Evolutionary conservation across 2,113 vertebrate species (phyloP).

Genomic region (Typhlomys cinereus): DNA sequence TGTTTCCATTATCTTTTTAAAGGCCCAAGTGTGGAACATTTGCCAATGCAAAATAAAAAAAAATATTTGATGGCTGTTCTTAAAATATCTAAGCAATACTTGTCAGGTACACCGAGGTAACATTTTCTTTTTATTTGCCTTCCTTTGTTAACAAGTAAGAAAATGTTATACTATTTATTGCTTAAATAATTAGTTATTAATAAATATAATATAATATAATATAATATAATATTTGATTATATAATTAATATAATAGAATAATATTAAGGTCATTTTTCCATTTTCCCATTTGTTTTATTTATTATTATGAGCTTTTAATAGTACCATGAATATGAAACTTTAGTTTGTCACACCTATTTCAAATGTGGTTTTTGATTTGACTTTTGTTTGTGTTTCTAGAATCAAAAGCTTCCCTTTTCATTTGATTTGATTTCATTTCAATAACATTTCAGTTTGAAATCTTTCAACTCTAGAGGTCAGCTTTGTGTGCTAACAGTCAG

Average conservation of each 20-base stretch:
- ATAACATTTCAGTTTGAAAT: background rate
- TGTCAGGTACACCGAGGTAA: background rate
- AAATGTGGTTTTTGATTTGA: background rate
- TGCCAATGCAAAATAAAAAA: background rate
- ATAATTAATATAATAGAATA: no score
- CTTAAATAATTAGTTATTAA: no score
- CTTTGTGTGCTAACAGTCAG: background rate
- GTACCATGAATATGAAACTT: background rate
- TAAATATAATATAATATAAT: no score
- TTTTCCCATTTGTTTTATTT: background rate
- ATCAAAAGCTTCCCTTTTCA: background rate
- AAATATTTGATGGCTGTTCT: background rate
- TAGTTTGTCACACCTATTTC: background rate
- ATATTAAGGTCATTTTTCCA: background rate
- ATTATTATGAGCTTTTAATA: background rate
- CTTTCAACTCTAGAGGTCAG: background rate
- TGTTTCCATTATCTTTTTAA: background rate
- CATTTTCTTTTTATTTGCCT: background rate
- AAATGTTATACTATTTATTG: background rate
- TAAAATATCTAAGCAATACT: background rate
- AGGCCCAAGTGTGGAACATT: background rate
- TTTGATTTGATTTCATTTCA: background rate
- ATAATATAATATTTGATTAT: no score
- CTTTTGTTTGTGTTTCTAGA: background rate
- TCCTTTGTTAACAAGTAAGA: background rate